phyloP scores from a whole-genome alignment of 2,888 invertebrate species.

The Pilophorus perplexus region DNA sequence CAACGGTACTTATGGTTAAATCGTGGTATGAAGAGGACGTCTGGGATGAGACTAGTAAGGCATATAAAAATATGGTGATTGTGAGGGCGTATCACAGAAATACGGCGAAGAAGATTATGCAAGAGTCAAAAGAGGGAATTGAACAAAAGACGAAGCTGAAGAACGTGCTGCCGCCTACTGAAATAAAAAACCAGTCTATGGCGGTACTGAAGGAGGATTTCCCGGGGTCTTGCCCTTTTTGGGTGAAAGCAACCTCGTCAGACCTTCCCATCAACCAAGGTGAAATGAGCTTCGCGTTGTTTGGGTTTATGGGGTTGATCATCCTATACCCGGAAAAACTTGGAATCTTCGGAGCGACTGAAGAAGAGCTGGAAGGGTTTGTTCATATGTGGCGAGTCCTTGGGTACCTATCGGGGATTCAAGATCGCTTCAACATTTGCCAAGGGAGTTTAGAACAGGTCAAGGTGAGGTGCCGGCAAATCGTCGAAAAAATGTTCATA shows the following conservation, averaged over 20 bases:
- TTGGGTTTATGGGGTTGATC: constrained; percentile 56
- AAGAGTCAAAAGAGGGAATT: constrained; percentile 47
- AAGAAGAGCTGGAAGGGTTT: constrained; percentile 56
- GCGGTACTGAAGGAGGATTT: constrained; percentile 39
- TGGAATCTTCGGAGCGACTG: constrained; percentile 52
- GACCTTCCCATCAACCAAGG: constrained; percentile 54
- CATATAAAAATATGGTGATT: constrained; percentile 53
- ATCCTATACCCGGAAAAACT: constrained; percentile 55
- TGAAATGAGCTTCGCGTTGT: constrained; percentile 58
- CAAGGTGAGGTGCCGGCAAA: constrained; percentile 50
- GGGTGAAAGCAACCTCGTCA: not conserved
- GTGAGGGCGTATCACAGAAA: constrained; percentile 50
- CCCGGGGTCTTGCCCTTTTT: not conserved
- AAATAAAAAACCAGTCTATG: constrained; percentile 35
- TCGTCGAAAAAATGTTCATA: constrained; percentile 51
- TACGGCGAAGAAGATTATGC: constrained; percentile 48
- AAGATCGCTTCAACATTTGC: constrained; percentile 54
- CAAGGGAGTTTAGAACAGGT: constrained; percentile 52
- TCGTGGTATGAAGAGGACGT: constrained; percentile 58
- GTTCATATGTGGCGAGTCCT: constrained; percentile 58
- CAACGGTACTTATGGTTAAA: constrained; percentile 54
- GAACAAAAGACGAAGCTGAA: constrained; percentile 43
- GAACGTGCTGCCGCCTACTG: constrained; percentile 32
- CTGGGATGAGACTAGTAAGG: constrained; percentile 54
- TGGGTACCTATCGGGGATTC: constrained; percentile 57